Percentiles rank a stretch among this genome's conserved stretches.
Evolutionary conservation across 2,888 invertebrate species (phyloP).

Genomic region (Agrotis exclamationis): DNA sequence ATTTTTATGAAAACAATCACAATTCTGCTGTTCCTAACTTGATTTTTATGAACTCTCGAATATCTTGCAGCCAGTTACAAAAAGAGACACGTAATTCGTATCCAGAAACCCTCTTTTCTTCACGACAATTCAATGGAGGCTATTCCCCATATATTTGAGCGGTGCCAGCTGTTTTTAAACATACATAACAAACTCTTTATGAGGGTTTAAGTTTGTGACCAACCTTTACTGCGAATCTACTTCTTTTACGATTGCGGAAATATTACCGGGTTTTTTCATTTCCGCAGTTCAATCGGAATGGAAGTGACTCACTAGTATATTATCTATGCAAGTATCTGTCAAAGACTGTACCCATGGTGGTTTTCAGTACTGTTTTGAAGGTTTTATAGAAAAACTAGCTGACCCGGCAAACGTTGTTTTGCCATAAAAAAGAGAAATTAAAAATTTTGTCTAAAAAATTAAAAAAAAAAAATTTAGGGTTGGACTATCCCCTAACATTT

Average conservation of each 20-base stretch:
- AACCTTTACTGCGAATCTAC: constrained; percentile 45
- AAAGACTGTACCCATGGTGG: no score
- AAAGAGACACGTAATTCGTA: not conserved
- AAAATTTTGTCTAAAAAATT: no score
- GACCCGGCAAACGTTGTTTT: no score
- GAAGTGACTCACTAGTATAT: constrained; percentile 14
- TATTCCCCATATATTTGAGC: constrained; percentile 28
- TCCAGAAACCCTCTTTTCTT: not conserved
- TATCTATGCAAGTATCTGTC: not conserved
- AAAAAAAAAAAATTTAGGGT: no score
- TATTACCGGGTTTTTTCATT: constrained; percentile 34
- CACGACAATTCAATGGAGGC: constrained; percentile 26
- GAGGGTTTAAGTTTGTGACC: constrained; percentile 54
- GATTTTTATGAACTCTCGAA: not conserved
- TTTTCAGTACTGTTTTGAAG: not conserved
- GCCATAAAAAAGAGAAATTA: no score
- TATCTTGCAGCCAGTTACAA: no score
- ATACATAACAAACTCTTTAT: constrained; percentile 33
- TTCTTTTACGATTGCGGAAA: constrained; percentile 50
- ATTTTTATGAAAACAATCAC: not conserved
- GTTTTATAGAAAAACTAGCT: no score
- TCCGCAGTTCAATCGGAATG: constrained; percentile 9
- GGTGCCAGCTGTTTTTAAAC: constrained; percentile 42
- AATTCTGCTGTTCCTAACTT: not conserved
- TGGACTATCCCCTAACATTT: no score